A percentile compares a stretch with the other conserved stretches of the same genome.
phyloP scores from a whole-genome alignment of 1,140 invertebrate species.

The Psix sp. region DNA sequence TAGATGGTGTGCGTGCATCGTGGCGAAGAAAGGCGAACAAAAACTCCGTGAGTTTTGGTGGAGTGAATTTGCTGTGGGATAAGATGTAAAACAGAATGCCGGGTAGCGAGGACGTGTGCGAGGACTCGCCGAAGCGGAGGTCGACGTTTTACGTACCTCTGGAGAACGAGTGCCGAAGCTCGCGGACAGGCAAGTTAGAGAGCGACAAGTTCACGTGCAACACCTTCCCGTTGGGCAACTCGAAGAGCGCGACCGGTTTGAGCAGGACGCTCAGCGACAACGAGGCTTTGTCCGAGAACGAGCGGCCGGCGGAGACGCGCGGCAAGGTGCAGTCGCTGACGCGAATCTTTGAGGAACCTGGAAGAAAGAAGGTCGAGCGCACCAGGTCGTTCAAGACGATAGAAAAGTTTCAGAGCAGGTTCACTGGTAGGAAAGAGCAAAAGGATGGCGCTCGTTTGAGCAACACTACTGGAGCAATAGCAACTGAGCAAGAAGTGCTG shows the following conservation, averaged over 20 bases:
- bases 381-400: constrained; percentile 75
- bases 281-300: constrained; percentile 48
- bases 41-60: neutral
- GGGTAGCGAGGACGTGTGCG: constrained; percentile 54
- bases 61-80: neutral
- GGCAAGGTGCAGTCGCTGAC: constrained; percentile 75
- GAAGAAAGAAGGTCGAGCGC: constrained; percentile 70
- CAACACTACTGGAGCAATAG: constrained; percentile 64
- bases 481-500: constrained; percentile 47
- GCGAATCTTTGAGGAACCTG: constrained; percentile 68
- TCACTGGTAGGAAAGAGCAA: constrained; percentile 67
- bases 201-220: constrained; percentile 66
- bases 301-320: constrained; percentile 54
- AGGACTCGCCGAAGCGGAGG: constrained; percentile 73
- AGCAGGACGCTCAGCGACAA: constrained; percentile 68
- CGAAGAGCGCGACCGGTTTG: constrained; percentile 60
- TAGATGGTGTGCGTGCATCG: constrained; percentile 11
- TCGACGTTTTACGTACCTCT: constrained; percentile 78
- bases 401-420: constrained; percentile 72
- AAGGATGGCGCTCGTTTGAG: constrained; percentile 66
- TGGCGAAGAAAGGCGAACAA: constrained; percentile 1
- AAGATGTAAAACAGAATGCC: constrained; percentile 50
- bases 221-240: constrained; percentile 67
- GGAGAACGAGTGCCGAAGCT: constrained; percentile 62
- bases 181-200: constrained; percentile 64